Evolutionary conservation across 2,888 invertebrate species (phyloP).

Genomic region (Clistopyga incitator): DNA sequence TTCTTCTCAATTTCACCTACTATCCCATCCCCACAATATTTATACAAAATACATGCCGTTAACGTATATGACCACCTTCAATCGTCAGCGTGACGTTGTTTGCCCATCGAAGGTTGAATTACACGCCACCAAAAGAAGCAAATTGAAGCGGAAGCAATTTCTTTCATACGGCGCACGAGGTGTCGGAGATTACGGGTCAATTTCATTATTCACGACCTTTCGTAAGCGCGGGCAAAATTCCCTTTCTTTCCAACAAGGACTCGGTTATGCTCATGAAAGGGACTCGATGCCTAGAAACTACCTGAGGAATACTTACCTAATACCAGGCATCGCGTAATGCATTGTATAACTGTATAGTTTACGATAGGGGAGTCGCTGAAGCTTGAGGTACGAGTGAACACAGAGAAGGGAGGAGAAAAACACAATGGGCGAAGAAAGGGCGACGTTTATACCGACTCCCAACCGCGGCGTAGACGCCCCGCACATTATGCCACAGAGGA

Average conservation of each 20-base stretch:
- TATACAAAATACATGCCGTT: not conserved
- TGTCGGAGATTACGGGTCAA: no score
- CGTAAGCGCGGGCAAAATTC: not conserved
- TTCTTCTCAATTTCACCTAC: not conserved
- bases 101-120: not conserved
- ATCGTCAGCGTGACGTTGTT: not conserved
- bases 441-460: constrained; percentile 55
- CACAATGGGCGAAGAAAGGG: constrained; percentile 41
- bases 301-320: constrained; percentile 11
- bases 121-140: not conserved
- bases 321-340: constrained; percentile 4
- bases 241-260: not conserved
- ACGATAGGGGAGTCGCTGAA: constrained; percentile 35
- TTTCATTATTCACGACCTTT: not conserved
- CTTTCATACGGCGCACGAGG: not conserved
- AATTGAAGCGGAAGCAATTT: constrained; percentile 24
- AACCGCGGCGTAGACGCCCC: constrained; percentile 58
- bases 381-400: constrained; percentile 34
- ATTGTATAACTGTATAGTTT: constrained; percentile 18
- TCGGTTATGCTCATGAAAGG: not conserved
- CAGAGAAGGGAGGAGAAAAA: constrained; percentile 49
- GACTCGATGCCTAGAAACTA: not conserved
- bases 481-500: constrained; percentile 42
- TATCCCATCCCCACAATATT: not conserved
- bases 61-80: not conserved